These are phyloP conservation scores for Synanceia verrucosa DNA, from an alignment of 2,797 vertebrate species.

Conservation along the genomic window DNA sequence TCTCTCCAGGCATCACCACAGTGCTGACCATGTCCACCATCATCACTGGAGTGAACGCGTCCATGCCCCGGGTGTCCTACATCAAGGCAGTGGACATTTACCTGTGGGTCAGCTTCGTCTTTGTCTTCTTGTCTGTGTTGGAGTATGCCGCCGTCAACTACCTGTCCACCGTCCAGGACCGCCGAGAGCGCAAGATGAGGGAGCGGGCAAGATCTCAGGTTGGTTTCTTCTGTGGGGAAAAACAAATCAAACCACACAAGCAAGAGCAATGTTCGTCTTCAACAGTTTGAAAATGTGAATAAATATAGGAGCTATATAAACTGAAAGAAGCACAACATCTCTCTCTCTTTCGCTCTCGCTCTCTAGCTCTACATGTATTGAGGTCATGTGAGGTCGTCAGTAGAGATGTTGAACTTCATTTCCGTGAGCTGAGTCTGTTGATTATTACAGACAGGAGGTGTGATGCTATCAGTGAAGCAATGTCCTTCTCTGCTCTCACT, in stretches of 20 bases:
- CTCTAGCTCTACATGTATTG: no score
- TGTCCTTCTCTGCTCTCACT: neutral
- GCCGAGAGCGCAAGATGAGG: constrained; percentile 85
- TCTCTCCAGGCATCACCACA: constrained; percentile 82
- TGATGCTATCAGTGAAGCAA: neutral
- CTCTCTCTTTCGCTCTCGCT: no score
- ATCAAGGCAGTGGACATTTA: constrained; percentile 88
- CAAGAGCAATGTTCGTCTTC: no score
- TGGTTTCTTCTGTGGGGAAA: neutral
- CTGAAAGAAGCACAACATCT: no score
- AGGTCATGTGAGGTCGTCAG: neutral
- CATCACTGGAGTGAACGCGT: constrained; percentile 86
- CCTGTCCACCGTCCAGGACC: constrained; percentile 89
- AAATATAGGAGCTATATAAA: no score
- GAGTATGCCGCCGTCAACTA: constrained; percentile 89
- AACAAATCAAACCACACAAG: neutral
- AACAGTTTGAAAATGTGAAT: no score
- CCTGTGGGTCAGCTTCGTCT: constrained; percentile 87
- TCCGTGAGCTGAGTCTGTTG: neutral
- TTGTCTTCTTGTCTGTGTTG: constrained; percentile 85
- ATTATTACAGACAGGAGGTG: neutral
- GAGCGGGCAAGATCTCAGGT: constrained; percentile 82
- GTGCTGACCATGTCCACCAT: constrained; percentile 88
- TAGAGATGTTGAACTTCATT: neutral
- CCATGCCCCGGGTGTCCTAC: constrained; percentile 86